These are phyloP conservation scores for Ricordea florida DNA, from an alignment of 92 coral and sea anemone species.

Conservation along the genomic window DNA sequence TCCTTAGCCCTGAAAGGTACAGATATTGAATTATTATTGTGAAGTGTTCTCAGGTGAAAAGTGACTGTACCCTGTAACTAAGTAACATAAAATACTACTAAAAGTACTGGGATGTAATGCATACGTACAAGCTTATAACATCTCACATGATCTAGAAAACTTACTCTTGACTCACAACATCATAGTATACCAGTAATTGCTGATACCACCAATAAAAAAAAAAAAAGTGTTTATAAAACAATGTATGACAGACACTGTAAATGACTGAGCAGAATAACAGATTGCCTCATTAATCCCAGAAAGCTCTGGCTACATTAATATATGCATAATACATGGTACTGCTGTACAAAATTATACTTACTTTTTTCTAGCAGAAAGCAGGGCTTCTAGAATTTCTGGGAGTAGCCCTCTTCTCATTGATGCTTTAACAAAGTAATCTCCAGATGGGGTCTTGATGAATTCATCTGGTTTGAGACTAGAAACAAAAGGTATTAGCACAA, in stretches of 20 bases:
- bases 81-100: too few species aligned
- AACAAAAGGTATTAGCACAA: background rate
- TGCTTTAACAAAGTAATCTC: conserved; percentile 88
- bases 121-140: background rate
- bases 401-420: conserved; percentile 85
- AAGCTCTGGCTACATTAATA: background rate
- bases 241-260: too few species aligned
- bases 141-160: background rate
- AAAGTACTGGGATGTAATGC: too few species aligned
- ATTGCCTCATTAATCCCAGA: background rate
- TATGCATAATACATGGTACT: background rate
- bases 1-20: conserved; percentile 76
- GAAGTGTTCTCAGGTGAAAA: background rate
- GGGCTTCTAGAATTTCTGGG: conserved; percentile 92
- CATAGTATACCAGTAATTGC: background rate
- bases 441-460: conserved; percentile 98
- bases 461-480: conserved; percentile 80
- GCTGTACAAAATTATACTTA: background rate
- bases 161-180: background rate
- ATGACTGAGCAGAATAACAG: background rate
- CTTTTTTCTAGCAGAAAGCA: conserved; percentile 93
- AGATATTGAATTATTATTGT: background rate
- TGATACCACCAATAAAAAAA: too few species aligned
- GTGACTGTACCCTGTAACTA: too few species aligned
- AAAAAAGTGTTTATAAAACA: too few species aligned